Evolutionary conservation across 1,140 invertebrate genomes (phyloP), one percentile per base, ranked within the genome.

Genomic region (Drosophila kepulauana): DNA sequence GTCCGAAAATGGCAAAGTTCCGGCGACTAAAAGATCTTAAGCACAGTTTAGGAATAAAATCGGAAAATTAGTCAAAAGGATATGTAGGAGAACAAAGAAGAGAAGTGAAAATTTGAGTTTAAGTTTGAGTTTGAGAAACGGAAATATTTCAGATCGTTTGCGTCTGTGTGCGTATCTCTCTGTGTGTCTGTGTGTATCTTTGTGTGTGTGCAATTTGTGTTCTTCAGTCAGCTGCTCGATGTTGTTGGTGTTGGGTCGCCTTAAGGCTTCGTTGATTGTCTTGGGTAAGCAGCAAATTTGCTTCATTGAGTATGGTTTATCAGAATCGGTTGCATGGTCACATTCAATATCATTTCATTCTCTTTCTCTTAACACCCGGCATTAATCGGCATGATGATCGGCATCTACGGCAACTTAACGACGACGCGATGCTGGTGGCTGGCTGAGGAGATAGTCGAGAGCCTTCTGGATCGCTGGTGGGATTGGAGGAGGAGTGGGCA

Each of bases 391-490:
- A 63, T 56, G 7, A 30, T 8, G n/a, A 58, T 64, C 51, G 35
- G 35, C 11, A 48, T 11, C 7, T 54, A 25, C 8, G 28, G 1
- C 33, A 16, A 3, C 61, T 66, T 89, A 90, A 74, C 76, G 91
- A 62, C 76, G 91, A 75, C 91, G 91, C 57, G 89, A 85, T 8
- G 79, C 43, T 56, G 93, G 94, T 63, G 93, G 94, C 38, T 94
- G 80, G 20, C 93, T 93, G 5, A 93, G 93, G 41, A 94, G 86
- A 70, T 93, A 96, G 52, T 96, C 96, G 2, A 97, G 92, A 56
- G 96, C 96, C 75, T 95, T 95, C 79, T 95, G 95, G 54, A 97
- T 97, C 91, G 95, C 96, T 66, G 95, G 95, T 13, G 96, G 96
- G 68, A 97, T 96, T 38, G 95, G 95, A 1, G 96, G 96, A 0